These are phyloP conservation scores for Bufo gargarizans DNA, from an alignment of 2,113 vertebrate genomes.

Conservation along the genomic window DNA sequence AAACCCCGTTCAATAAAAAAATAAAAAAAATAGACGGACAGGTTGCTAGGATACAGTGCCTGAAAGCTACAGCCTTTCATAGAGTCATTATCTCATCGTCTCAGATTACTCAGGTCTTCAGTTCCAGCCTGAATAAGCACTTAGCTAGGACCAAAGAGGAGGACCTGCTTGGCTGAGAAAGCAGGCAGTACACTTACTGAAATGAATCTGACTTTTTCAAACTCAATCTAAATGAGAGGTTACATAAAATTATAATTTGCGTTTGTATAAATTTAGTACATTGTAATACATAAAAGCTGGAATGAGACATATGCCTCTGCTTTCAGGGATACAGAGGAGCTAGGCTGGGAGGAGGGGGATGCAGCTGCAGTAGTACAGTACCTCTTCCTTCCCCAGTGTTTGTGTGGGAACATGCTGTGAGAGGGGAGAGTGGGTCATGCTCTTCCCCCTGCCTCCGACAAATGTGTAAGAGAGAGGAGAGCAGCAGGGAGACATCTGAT, in stretches of 20 bases:
- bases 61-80: too few relatives aligned
- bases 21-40: too few relatives aligned
- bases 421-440: too few relatives aligned
- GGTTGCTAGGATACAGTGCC: too few relatives aligned
- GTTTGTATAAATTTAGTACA: neutral
- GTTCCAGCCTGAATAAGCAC: neutral
- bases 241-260: neutral
- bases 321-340: too few relatives aligned
- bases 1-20: too few relatives aligned
- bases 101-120: neutral
- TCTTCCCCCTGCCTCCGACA: too few relatives aligned
- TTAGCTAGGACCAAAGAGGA: neutral
- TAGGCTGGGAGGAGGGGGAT: neutral
- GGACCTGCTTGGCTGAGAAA: neutral
- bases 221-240: neutral
- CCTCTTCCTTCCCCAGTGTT: too few relatives aligned
- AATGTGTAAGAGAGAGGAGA: neutral
- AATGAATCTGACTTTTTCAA: neutral
- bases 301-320: too few relatives aligned
- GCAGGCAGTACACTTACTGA: neutral
- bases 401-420: too few relatives aligned
- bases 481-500: neutral
- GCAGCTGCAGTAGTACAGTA: neutral
- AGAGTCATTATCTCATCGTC: neutral
- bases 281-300: too few relatives aligned